Conservation (phyloP, 1,140 invertebrate genomes). For the Sarcophaga peregrina region DNA sequence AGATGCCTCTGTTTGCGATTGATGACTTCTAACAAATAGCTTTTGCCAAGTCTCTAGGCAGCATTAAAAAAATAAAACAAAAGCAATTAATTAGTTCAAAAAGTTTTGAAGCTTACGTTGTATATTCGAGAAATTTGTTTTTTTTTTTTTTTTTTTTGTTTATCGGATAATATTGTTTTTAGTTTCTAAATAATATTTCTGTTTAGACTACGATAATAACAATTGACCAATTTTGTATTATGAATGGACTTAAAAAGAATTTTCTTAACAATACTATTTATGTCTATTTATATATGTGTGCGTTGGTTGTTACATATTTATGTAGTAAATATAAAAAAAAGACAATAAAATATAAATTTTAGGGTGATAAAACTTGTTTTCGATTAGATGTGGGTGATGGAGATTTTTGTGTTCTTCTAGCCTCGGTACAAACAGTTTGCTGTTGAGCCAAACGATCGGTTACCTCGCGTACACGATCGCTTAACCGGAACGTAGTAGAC, state of each 20-base stretch:
- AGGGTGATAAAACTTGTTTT: not conserved
- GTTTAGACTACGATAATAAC: not conserved
- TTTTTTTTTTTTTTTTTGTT: not conserved
- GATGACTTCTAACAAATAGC: no score
- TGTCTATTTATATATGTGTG: not conserved
- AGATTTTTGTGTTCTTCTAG: slow-evolving; percentile 42
- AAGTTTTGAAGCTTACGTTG: not conserved
- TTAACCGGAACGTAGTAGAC: slow-evolving; percentile 55
- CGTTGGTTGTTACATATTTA: not conserved
- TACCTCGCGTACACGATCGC: slow-evolving; percentile 60
- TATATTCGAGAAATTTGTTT: slow-evolving; percentile 12
- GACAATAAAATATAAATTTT: not conserved
- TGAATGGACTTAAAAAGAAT: slow-evolving; percentile 9
- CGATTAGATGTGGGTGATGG: not conserved
- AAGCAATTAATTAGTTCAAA: not conserved
- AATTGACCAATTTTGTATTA: not conserved
- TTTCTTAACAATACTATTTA: slow-evolving; percentile 18
- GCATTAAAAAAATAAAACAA: not conserved
- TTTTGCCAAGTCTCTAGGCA: no score
- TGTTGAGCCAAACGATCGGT: slow-evolving; percentile 62
- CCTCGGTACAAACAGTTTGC: slow-evolving; percentile 53
- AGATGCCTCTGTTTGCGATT: no score
- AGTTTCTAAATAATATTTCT: not conserved
- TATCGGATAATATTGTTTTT: not conserved
- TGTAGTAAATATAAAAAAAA: not conserved